Base-by-base conservation (phyloP, 2,888 invertebrate species). In the Phyllotreta cruciferae region DNA sequence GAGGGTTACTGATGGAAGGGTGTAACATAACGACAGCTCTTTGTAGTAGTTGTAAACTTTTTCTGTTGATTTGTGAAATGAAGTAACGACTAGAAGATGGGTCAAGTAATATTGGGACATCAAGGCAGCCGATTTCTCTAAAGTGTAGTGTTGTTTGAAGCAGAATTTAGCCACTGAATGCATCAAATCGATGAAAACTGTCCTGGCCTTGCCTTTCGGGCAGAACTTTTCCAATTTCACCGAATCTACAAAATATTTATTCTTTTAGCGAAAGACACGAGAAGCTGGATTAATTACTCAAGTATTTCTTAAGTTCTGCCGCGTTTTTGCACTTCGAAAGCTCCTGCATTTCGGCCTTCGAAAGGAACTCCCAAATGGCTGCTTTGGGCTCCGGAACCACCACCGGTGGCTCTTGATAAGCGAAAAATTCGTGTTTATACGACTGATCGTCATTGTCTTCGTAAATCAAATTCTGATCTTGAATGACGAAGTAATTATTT, bases 81-180 rank as follows among this genome's bases (percentile, higher is more conserved):
- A 69, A 60, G 74, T 75, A 4, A 75, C 76, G 60, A 81, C 78
- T 65, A 75, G 78, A 37, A 73, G 60, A 61, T 81, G 81, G 0
- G 80, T 78, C 60, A 78, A 65, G 68, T 79, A 80, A 64, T 80
- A 79, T 52, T 78, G 77, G 0, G 80, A 78, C 34, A 81, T 68
- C n/a, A 80, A 54, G 1, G 78, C 72, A 38, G 77, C 79, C 37
- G 71, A 70, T 74, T 81, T 78, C 55, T 74, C 70, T 9, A 73
- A 14, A 55, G 66, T 71, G 61, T 77, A 78, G 10, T 69, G 61
- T 2, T 66, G 63, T 55, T 66, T 70, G 63, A 73, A 72, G 53
- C 78, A 78, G 69, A 79, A 81, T 70, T 77, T 77, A 34, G 70
- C 65, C 0, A 74, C 74, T 42, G 73, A 77, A 55, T 75, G 73